These are phyloP conservation scores for Pseudorhiza aurosa DNA, from an alignment of 30 jellyfish, hydroid and myxozoan genomes.

Conservation along the genomic window DNA sequence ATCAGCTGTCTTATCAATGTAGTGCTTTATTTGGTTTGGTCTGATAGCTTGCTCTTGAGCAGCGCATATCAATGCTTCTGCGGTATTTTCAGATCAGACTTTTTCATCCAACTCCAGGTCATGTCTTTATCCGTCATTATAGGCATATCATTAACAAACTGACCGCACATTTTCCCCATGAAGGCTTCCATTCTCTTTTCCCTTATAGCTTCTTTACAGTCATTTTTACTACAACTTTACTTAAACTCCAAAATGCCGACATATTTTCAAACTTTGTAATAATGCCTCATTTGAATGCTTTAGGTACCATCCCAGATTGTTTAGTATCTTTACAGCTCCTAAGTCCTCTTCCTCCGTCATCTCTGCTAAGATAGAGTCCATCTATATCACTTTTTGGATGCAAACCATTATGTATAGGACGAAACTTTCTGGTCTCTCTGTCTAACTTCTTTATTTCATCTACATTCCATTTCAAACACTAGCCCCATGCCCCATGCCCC, in stretches of 20 bases:
- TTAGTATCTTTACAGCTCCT: background rate
- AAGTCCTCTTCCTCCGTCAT: background rate
- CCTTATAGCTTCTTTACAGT: background rate
- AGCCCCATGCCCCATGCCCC: background rate
- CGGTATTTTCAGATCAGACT: background rate
- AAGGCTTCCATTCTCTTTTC: background rate
- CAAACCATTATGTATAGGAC: background rate
- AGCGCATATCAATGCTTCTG: constrained; percentile 26
- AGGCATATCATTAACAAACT: background rate
- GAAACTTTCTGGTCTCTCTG: constrained; percentile 4
- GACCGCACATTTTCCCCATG: background rate
- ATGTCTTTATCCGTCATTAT: background rate
- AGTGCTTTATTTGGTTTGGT: background rate
- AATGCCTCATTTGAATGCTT: background rate
- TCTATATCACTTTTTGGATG: constrained; percentile 18
- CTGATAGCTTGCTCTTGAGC: constrained; percentile 14
- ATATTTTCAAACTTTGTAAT: background rate
- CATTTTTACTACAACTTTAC: background rate
- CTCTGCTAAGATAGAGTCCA: background rate
- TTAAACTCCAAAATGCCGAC: background rate
- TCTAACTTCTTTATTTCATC: background rate
- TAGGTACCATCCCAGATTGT: background rate
- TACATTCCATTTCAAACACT: background rate
- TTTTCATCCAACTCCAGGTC: constrained; percentile 9
- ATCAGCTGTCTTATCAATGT: constrained; percentile 9